phyloP scores from a whole-genome alignment of 2,888 invertebrate species.

The Eristalinus aeneus region DNA sequence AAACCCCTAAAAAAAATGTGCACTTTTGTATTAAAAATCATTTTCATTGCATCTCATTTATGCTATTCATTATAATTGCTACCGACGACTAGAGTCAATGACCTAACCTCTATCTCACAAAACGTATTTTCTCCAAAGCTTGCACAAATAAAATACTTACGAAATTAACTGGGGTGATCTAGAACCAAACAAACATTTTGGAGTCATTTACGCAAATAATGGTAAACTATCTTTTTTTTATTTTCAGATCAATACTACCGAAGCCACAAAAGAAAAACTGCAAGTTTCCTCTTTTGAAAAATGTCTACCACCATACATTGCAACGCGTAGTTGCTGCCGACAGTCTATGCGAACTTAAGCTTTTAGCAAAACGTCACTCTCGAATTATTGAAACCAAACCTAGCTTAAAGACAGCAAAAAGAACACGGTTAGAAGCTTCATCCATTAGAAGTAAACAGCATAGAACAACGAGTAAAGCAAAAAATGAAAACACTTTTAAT shows the following conservation, averaged over 20 bases:
- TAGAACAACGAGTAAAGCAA: background rate
- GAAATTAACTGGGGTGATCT: too few relatives aligned
- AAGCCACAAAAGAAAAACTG: conserved; percentile 60
- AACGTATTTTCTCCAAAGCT: too few relatives aligned
- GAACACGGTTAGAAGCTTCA: background rate
- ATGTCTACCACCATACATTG: conserved; percentile 75
- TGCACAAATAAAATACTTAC: too few relatives aligned
- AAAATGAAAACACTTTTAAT: conserved; percentile 4
- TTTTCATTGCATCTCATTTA: too few relatives aligned
- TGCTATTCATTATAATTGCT: too few relatives aligned
- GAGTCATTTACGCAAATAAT: background rate
- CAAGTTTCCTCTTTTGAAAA: conserved; percentile 73
- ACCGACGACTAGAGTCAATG: too few relatives aligned
- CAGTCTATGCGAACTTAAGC: conserved; percentile 74
- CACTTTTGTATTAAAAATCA: too few relatives aligned
- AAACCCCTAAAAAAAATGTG: too few relatives aligned
- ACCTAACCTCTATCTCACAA: too few relatives aligned
- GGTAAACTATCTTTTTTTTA: background rate
- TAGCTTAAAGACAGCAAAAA: conserved; percentile 9
- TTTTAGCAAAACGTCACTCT: conserved; percentile 72
- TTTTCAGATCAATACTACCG: conserved; percentile 42
- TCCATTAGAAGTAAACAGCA: background rate
- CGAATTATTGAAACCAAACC: conserved; percentile 29
- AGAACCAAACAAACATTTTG: too few relatives aligned
- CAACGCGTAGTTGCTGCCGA: conserved; percentile 75